Conservation (phyloP, 1,140 invertebrate genomes). For the Melanaphis sacchari region DNA sequence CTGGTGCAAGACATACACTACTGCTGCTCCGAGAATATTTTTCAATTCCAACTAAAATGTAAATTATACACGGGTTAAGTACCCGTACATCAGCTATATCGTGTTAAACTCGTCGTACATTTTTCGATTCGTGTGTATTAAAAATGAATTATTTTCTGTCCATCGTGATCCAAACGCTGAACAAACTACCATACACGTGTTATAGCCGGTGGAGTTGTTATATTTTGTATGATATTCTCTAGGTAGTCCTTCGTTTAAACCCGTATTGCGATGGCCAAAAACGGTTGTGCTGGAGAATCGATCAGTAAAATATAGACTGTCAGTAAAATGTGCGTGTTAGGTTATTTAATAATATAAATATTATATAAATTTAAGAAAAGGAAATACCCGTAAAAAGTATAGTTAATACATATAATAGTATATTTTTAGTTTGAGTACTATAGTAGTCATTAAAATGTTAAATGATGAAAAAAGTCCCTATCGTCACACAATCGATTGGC, state of each 20-base stretch:
- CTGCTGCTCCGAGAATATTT: neutral
- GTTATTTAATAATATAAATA: neutral
- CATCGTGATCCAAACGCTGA: neutral
- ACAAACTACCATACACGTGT: neutral
- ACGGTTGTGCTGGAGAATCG: neutral
- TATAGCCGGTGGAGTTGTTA: neutral
- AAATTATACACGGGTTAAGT: neutral
- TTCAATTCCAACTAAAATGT: neutral
- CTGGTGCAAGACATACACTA: neutral
- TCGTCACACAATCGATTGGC: neutral
- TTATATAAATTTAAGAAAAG: neutral
- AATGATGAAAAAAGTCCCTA: neutral
- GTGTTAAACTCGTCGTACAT: neutral
- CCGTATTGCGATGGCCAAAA: neutral
- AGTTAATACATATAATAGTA: neutral
- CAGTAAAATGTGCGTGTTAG: neutral
- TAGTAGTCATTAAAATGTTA: neutral
- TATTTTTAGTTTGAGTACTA: neutral
- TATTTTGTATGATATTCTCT: neutral
- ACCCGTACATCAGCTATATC: neutral
- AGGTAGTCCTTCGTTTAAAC: neutral
- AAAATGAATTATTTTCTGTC: neutral
- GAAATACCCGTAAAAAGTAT: neutral
- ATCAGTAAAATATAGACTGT: neutral
- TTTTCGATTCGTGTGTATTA: neutral